Evolutionary conservation across 1,140 invertebrate genomes (phyloP).

Genomic region (Anastrepha ludens): DNA sequence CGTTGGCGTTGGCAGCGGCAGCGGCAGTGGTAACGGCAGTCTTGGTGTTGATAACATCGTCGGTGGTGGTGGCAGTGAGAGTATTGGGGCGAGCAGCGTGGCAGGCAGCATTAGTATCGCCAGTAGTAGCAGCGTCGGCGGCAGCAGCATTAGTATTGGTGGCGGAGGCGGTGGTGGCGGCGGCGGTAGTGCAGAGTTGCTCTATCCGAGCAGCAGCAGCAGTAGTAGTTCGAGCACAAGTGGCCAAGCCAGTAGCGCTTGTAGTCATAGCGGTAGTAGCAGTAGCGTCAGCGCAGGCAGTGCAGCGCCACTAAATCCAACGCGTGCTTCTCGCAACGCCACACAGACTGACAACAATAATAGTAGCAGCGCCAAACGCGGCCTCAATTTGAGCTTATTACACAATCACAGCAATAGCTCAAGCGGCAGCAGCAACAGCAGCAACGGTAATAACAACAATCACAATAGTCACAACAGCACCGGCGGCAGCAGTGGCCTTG

Average conservation of each 20-base stretch:
- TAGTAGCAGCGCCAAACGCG: constrained; percentile 60
- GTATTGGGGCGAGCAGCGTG: constrained; percentile 10
- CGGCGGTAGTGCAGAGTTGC: constrained; percentile 37
- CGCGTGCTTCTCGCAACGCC: not conserved
- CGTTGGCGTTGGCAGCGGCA: constrained; percentile 58
- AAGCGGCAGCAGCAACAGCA: constrained; percentile 52
- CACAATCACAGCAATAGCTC: constrained; percentile 52
- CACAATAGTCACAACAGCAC: constrained; percentile 52
- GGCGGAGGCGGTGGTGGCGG: constrained; percentile 47
- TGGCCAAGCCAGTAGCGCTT: constrained; percentile 27
- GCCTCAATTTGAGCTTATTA: constrained; percentile 60
- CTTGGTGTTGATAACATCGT: constrained; percentile 57
- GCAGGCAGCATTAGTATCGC: constrained; percentile 42
- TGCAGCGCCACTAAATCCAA: constrained; percentile 31
- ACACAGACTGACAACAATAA: constrained; percentile 57
- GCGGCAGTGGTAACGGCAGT: constrained; percentile 38
- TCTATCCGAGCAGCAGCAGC: constrained; percentile 44
- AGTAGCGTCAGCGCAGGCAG: constrained; percentile 26
- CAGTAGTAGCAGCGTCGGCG: constrained; percentile 53
- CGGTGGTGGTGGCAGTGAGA: constrained; percentile 47
- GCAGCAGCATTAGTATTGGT: constrained; percentile 59
- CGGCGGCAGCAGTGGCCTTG: not conserved
- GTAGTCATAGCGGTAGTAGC: constrained; percentile 32
- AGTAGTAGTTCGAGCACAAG: constrained; percentile 32
- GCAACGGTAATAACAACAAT: constrained; percentile 52